Conservation (phyloP, 2,797 vertebrate species). For the Danio tinwini region DNA sequence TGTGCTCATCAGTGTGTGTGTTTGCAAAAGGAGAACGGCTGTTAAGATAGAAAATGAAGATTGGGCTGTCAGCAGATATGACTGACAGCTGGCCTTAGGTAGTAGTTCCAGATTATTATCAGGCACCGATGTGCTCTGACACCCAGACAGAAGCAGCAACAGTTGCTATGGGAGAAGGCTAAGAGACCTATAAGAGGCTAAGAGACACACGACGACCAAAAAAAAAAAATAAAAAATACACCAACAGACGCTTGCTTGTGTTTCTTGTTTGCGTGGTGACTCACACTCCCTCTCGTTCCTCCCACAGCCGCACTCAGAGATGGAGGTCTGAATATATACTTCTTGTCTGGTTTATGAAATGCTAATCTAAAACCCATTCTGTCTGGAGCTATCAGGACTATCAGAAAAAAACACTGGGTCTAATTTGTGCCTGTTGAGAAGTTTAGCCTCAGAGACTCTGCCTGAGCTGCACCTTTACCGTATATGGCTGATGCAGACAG, state of each 20-base stretch:
- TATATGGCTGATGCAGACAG: slow-evolving; percentile 39
- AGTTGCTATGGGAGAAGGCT: slow-evolving; percentile 10
- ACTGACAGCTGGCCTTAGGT: slow-evolving; percentile 25
- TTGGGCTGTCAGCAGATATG: slow-evolving; percentile 10
- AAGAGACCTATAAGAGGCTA: not conserved
- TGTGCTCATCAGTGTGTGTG: not conserved
- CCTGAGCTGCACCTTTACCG: slow-evolving; percentile 24
- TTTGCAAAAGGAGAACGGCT: not conserved
- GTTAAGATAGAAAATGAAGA: not conserved
- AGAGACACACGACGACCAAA: not conserved
- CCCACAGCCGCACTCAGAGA: slow-evolving; percentile 30
- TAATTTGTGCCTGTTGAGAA: not conserved
- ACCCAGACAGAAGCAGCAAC: not conserved
- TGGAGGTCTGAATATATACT: slow-evolving; percentile 45
- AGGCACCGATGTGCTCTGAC: slow-evolving; percentile 26
- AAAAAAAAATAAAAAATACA: slow-evolving; percentile 25
- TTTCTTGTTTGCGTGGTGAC: slow-evolving; percentile 46
- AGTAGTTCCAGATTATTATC: not conserved
- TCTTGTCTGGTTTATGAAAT: slow-evolving; percentile 15
- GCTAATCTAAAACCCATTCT: slow-evolving; percentile 11
- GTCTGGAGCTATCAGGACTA: slow-evolving; percentile 4
- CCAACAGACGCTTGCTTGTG: slow-evolving; percentile 28
- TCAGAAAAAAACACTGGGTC: not conserved
- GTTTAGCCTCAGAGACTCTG: not conserved
- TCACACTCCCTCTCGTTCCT: slow-evolving; percentile 32